phyloP scores from a whole-genome alignment of 2,888 invertebrate genomes.

The Platycheirus rosarum region DNA sequence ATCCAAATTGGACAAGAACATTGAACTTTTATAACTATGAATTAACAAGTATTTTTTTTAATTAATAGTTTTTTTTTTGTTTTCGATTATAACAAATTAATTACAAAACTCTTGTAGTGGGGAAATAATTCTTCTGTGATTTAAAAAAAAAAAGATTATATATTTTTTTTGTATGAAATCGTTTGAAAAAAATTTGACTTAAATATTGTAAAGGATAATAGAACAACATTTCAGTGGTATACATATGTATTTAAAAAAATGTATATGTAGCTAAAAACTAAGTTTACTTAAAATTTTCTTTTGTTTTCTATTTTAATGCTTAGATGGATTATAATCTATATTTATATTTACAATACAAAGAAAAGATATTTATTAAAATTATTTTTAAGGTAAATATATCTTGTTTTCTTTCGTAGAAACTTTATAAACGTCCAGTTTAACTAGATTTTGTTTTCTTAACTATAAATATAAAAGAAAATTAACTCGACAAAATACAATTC shows the following conservation, averaged over 20 bases:
- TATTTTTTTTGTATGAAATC: constrained; percentile 21
- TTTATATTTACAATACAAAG: constrained; percentile 60
- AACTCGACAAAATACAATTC: no score
- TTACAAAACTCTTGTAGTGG: constrained; percentile 46
- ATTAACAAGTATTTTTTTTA: constrained; percentile 23
- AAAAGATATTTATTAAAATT: constrained; percentile 53
- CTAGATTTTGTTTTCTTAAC: constrained; percentile 35
- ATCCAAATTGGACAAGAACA: background rate
- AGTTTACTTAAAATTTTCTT: constrained; percentile 26
- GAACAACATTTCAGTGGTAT: constrained; percentile 33
- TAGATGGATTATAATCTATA: constrained; percentile 46
- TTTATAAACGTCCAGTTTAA: constrained; percentile 57
- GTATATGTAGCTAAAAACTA: constrained; percentile 43
- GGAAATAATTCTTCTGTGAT: constrained; percentile 70
- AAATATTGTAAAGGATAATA: constrained; percentile 30
- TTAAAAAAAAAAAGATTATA: constrained; percentile 54
- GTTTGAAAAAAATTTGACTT: constrained; percentile 35
- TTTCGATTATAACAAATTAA: constrained; percentile 16
- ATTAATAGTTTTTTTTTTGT: constrained; percentile 12
- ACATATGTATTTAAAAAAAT: constrained; percentile 30
- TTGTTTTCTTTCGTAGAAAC: constrained; percentile 26
- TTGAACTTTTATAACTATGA: constrained; percentile 23
- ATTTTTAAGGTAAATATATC: constrained; percentile 22
- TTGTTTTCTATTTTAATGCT: constrained; percentile 29
- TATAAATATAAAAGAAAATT: no score